A percentile compares a stretch with the other conserved stretches of the same genome.
Evolutionary conservation across 2,888 invertebrate genomes (phyloP).

Genomic region (Drosophila mettleri): DNA sequence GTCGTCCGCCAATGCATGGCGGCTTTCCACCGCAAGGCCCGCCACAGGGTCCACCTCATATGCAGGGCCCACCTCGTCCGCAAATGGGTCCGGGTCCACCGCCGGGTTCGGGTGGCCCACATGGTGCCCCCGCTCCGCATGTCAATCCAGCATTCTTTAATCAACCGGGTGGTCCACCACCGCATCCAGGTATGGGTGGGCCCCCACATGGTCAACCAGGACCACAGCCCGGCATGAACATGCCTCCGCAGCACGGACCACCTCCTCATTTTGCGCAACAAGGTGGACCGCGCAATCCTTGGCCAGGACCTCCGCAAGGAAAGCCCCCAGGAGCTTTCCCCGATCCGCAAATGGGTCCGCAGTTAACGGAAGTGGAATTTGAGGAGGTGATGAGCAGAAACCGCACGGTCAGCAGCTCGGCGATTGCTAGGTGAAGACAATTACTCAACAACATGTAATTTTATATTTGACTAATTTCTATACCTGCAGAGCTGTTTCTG

Average conservation of each 20-base stretch:
- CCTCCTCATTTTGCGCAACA: constrained; percentile 89
- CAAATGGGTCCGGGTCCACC: constrained; percentile 86
- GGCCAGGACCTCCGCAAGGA: constrained; percentile 86
- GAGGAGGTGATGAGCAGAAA: constrained; percentile 99
- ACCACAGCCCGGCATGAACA: constrained; percentile 84
- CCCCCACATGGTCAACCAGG: constrained; percentile 86
- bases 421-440: constrained; percentile 90
- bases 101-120: constrained; percentile 83
- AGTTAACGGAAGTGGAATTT: constrained; percentile 96
- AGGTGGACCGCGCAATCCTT: constrained; percentile 90
- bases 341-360: constrained; percentile 86
- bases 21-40: constrained; percentile 87
- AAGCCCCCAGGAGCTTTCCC: constrained; percentile 84
- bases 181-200: constrained; percentile 86
- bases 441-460: background rate
- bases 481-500: constrained; percentile 93
- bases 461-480: background rate
- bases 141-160: constrained; percentile 99
- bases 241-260: constrained; percentile 87
- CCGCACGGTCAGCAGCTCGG: constrained; percentile 98
- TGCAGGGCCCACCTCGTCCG: constrained; percentile 88
- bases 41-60: constrained; percentile 89
- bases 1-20: constrained; percentile 90
- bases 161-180: constrained; percentile 86
- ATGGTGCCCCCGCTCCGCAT: constrained; percentile 94